Base-by-base conservation (phyloP, 2,113 vertebrate genomes). In the Sciurus niger region DNA sequence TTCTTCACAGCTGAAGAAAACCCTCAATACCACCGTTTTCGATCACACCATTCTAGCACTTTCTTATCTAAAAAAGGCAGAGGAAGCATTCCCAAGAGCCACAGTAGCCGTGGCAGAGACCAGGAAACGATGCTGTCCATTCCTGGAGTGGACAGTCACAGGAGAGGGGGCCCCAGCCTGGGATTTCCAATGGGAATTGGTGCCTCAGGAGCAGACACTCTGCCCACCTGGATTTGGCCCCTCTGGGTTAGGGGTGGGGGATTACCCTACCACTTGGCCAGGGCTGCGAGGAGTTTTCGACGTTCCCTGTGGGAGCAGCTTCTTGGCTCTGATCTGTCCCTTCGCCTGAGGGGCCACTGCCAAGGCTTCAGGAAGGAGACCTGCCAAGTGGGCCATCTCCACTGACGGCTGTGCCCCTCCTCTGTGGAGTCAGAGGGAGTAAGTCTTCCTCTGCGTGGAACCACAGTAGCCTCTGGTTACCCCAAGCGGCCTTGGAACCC, bases 161-260 rank as follows among this genome's bases (percentile, higher is more conserved):
- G 28, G 6, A 4, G 43, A 74, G 60, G 28, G 32, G 12, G n/a
- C n/a, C 77, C n/a, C 84, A 17, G 37, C 80, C 8, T 1, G 48
- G 65, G 96, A 94, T 83, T 93, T 93, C 84, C 7, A 53, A 68
- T 79, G 92, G 65, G 82, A 20, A 88, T 46, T 46, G 40, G 40
- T 40, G 40, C 40, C 40, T 89, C 37, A 1, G 30, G 70, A 86
- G 89, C 28, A 46, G 88, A 79, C 58, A 53, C 46, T 12, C 14
- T 43, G 63, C 46, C 46, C 77, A 22, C 0, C 1, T 78, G 79
- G n/a, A 65, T 46, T 86, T 51, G 65, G 95, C 84, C 93, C 46
- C 14, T 96, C 95, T 97, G 78, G 82, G 93, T 94, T 46, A 25
- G 80, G 85, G 40, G 53, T 24, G 40, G 22, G 43, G 43, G 76